Evolutionary conservation across 30 jellyfish, hydroid and myxozoan genomes (phyloP), one percentile per base, ranked within the genome.

Genomic region (Rhopilema esculentum): DNA sequence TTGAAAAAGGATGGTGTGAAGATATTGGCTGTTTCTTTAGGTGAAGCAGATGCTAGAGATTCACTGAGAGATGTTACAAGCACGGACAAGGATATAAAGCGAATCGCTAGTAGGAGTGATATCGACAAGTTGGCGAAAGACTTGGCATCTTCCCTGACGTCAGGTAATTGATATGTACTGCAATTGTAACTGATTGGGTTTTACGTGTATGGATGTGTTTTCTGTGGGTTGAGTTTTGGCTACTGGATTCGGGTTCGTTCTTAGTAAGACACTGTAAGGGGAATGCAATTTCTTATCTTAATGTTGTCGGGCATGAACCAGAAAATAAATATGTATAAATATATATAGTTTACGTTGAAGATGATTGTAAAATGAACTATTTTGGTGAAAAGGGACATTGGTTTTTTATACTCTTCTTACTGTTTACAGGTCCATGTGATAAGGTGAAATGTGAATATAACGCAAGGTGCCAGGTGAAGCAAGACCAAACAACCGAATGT

Each of bases 401-500:
- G 26, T 78, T 8, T 67, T 40, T 40, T 40, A 40, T 40, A 12
- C 12, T 40, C 57, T 12, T 40, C 12, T 12, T 2, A 40, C 40
- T 33, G 49, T 17, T 83, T 27, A 6, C 69, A 91, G 97, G 75
- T 26, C 83, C 84, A 0, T 91, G 97, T 64, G 33, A 24, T 21
- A 66, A 76, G 18, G 75, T 22, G 49, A 20, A 20, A 0, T 91
- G 98, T 72, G 77, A 66, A 1, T 32, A 25, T 49, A 31, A 69
- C 78, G 89, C 77, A 7, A 26, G 24, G 12, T 91, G 97, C 63
- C n/a, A 57, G 61, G 79, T 24, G 51, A 86, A 67, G 64, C 21
- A 22, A 4, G 93, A 85, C 49, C 64, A 89, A 19, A 18, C 89
- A 12, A 66, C 97, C 16, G 89, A 79, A 78, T 91, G 97, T 65